Conservation (phyloP, 2,888 invertebrate species). For the Dasypolia templi region DNA sequence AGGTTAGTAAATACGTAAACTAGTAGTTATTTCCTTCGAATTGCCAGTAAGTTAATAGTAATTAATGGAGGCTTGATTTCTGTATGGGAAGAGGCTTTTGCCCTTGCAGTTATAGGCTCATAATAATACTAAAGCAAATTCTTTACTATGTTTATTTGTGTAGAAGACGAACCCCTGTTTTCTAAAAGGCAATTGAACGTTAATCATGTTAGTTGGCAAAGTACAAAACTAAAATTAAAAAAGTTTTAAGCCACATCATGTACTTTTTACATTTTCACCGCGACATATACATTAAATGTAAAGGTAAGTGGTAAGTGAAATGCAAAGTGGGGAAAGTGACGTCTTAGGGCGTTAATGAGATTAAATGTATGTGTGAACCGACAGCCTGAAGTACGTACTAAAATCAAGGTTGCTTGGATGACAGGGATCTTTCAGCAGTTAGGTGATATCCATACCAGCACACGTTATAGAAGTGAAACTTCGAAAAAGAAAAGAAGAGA, state of each 20-base stretch:
- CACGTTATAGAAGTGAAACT: too few relatives aligned
- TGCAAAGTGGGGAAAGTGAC: conserved; percentile 44
- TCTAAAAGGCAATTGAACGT: too few relatives aligned
- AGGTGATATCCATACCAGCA: too few relatives aligned
- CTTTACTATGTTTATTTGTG: not conserved
- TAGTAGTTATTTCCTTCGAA: not conserved
- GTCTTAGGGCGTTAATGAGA: conserved; percentile 49
- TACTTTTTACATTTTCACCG: conserved; percentile 1
- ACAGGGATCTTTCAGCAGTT: not conserved
- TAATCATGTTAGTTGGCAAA: not conserved
- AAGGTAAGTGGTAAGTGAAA: conserved; percentile 38
- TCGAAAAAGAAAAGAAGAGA: too few relatives aligned
- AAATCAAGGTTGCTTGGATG: not conserved
- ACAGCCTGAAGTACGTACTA: not conserved
- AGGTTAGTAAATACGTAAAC: not conserved
- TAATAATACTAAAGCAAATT: not conserved
- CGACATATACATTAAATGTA: conserved; percentile 29
- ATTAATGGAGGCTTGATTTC: not conserved
- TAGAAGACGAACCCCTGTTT: not conserved
- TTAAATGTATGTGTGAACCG: conserved; percentile 22
- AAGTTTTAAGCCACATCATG: not conserved
- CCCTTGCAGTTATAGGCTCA: not conserved
- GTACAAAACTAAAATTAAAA: not conserved
- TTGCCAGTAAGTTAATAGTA: not conserved
- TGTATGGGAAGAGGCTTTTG: not conserved